Evolutionary conservation across 2,888 invertebrate species (phyloP).

Genomic region (Erebia epiphron): DNA sequence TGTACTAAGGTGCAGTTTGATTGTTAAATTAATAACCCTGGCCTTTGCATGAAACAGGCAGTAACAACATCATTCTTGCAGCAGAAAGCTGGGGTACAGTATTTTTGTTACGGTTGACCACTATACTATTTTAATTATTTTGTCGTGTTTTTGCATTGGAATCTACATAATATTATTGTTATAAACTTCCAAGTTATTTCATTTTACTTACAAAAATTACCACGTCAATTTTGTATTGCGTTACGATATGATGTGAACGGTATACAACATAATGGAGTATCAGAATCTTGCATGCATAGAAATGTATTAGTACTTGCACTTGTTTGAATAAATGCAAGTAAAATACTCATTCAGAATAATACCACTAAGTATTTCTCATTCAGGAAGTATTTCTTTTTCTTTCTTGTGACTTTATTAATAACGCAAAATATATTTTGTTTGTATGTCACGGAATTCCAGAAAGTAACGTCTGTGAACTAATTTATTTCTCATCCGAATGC

Average conservation of each 20-base stretch:
- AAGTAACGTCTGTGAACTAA: not conserved
- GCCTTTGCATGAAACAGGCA: no score
- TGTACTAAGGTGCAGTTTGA: no score
- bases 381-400: no score
- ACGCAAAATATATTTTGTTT: no score
- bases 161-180: no score
- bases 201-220: not conserved
- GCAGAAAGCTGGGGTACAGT: no score
- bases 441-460: not conserved
- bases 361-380: not conserved
- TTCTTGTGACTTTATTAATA: no score
- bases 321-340: slow-evolving; percentile 20
- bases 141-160: no score
- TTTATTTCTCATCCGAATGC: slow-evolving; percentile 36
- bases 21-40: no score
- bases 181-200: not conserved
- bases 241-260: slow-evolving; percentile 23
- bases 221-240: not conserved
- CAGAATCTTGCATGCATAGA: slow-evolving; percentile 31
- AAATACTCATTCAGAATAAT: slow-evolving; percentile 4
- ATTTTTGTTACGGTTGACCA: no score
- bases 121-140: no score
- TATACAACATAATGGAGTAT: slow-evolving; percentile 28
- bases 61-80: no score
- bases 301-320: slow-evolving; percentile 27